Evolutionary conservation across 2,888 invertebrate genomes (phyloP), one percentile per base, ranked within the genome.

Genomic region (Leptinotarsa haldemani): DNA sequence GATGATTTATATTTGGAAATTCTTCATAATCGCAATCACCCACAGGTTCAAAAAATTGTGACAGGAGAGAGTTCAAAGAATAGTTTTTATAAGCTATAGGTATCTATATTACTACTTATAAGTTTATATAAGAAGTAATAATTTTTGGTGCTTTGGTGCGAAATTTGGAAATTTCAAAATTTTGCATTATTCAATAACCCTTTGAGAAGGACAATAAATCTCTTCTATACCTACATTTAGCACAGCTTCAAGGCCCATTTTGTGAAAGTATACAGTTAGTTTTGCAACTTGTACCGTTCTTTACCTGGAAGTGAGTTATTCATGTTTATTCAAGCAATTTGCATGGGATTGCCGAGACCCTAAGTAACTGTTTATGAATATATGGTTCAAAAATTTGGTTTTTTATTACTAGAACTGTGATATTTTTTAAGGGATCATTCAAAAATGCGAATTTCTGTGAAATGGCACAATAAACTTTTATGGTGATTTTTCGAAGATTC

Each of bases 361-460:
- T 52, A 25, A n/a, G 53, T 74, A 74, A 74, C 74, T 68, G 74
- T 74, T 74, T 74, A 74, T 74, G 67, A 65, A 68, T 69, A 65
- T 74, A 71, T 61, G 74, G 69, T 56, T 61, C 20, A 40, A 22
- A 56, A 20, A 56, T 68, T 68, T 68, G 52, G 52, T 68, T 74
- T 71, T 74, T 74, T 74, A 71, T 66, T 65, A 70, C 67, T 65
- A 3, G n/a, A 48, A 56, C 48, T 25, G 22, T 52, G 25, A 56
- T 16, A 13, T 68, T 71, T 71, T 30, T 71, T 67, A n/a, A 22
- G 25, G 20, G 52, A 48, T 61, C 20, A 9, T 56, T 50, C 25
- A 30, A 40, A 30, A 61, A 30, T 30, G 16, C 9, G 9, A 40
- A 61, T 61, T 61, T 61, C 61, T 15, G n/a, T 4, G 30, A 61